These are phyloP conservation scores for Criorhina ranunculi DNA, from an alignment of 2,888 invertebrate species.

Conservation along the genomic window DNA sequence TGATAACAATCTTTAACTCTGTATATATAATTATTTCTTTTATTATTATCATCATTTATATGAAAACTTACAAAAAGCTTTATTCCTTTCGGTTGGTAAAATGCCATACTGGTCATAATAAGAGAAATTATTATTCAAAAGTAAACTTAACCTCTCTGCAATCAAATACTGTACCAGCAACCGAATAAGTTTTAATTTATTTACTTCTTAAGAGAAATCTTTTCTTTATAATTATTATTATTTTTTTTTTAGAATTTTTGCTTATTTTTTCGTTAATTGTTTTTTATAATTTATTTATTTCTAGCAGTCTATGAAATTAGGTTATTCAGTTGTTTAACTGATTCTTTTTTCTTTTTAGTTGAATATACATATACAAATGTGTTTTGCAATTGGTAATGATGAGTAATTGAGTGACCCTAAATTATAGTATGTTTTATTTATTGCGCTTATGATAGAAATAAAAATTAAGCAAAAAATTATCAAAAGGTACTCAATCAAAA, in stretches of 20 bases:
- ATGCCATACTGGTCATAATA: conserved; percentile 24
- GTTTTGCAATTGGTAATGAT: conserved; percentile 32
- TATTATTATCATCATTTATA: conserved; percentile 65
- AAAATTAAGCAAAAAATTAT: not conserved
- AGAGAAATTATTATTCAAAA: conserved; percentile 18
- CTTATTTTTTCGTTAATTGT: not conserved
- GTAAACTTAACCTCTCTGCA: conserved; percentile 44
- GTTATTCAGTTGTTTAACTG: conserved; percentile 64
- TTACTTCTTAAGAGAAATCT: conserved; percentile 14
- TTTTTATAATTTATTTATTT: conserved; percentile 54
- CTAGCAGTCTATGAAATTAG: conserved; percentile 74
- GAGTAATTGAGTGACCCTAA: conserved; percentile 28
- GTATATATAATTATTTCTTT: conserved; percentile 36
- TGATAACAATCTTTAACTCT: not conserved
- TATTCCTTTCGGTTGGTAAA: conserved; percentile 39
- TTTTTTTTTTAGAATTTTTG: conserved; percentile 14
- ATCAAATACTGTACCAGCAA: conserved; percentile 43
- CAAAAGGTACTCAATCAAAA: not conserved
- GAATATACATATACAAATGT: conserved; percentile 40
- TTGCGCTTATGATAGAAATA: not conserved
- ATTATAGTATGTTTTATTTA: conserved; percentile 13
- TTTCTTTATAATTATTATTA: conserved; percentile 12
- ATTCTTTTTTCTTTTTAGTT: conserved; percentile 29
- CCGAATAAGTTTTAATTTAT: conserved; percentile 30
- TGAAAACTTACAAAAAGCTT: conserved; percentile 74